Base-by-base conservation (phyloP, 2,113 vertebrate genomes). In the Alectura lathami region DNA sequence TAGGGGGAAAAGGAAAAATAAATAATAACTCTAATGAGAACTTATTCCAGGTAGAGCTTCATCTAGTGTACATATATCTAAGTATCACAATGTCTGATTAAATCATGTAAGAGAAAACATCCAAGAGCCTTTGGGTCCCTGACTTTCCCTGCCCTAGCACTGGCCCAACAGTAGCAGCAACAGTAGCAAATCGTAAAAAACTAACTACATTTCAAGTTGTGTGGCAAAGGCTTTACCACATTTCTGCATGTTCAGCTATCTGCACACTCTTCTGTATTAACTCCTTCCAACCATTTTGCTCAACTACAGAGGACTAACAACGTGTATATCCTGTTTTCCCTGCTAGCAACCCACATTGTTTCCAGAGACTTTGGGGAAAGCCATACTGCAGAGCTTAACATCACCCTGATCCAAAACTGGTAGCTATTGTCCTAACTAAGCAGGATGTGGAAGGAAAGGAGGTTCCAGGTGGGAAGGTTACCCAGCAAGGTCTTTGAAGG, bases 331-430 rank as follows among this genome's bases (percentile, higher is more conserved):
- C 17, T 32, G 38, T 38, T 54, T 78, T 66, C 45, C 66, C 77
- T 89, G 60, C 32, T 70, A 59, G 38, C 21, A 79, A 34, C 9
- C 51, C 40, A 50, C 22, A 11, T 17, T 62, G 42, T 67, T 78
- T 59, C 51, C 69, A 75, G 64, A 43, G 2, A n/a, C 50, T 66
- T 27, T 40, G 9, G 54, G 51, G 56, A 75, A 78, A 84, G 38
- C 6, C 0, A 0, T 29, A 22, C 29, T 88, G 68, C 36, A 75
- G 30, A 60, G 0, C 1, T 51, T 47, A 47, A 29, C 30, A 7
- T 24, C 57, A 40, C 32, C 29, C 17, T 34, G n/a, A 48, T 40
- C 53, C 88, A 59, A 76, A 94, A 72, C 42, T 45, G 57, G 9
- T 36, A 48, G 29, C 34, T 83, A 53, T 64, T 73, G 79, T 17